phyloP scores from a whole-genome alignment of 2,888 invertebrate species.

The Cephus pygmeus region DNA sequence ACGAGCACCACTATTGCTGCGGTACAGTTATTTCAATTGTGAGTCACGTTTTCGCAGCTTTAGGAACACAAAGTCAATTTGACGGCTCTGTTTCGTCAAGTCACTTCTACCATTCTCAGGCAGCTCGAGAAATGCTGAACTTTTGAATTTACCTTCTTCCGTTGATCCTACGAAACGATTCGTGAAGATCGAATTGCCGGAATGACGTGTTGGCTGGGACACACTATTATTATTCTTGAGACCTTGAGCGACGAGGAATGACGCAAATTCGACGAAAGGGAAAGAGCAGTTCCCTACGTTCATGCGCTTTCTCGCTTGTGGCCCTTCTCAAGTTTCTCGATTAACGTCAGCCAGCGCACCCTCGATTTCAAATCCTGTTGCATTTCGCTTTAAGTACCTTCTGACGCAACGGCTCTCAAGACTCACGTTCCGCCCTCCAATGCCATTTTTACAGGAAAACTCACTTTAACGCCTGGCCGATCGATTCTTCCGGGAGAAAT shows the following conservation, averaged over 20 bases:
- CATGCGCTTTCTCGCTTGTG: background rate
- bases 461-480: too few relatives aligned
- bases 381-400: slow-evolving; percentile 29
- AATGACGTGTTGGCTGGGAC: background rate
- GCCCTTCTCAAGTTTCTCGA: slow-evolving; percentile 12
- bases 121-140: background rate
- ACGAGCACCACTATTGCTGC: background rate
- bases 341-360: slow-evolving; percentile 31
- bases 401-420: slow-evolving; percentile 24
- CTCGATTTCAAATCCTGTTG: slow-evolving; percentile 41
- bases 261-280: background rate
- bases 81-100: background rate
- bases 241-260: background rate
- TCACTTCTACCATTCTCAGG: background rate
- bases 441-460: background rate
- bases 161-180: background rate
- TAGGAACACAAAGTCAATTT: background rate
- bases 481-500: too few relatives aligned
- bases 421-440: background rate
- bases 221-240: background rate
- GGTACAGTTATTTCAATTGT: background rate
- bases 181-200: background rate
- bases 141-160: background rate
- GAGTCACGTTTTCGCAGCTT: background rate
- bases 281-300: background rate